Evolutionary conservation across 2,797 vertebrate genomes (phyloP).

Genomic region (Acridotheres tristis): DNA sequence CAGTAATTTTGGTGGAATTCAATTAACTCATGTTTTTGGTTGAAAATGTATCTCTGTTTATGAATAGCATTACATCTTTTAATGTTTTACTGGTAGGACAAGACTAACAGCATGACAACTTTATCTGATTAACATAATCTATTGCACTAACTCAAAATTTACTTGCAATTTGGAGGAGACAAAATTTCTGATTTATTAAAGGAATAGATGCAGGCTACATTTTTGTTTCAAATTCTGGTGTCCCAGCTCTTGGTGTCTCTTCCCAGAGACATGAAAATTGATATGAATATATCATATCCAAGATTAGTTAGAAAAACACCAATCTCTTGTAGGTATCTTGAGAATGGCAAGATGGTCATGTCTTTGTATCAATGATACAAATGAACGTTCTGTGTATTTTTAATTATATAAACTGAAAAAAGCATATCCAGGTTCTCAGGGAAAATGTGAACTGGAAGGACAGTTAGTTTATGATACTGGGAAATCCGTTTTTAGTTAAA

Average conservation of each 20-base stretch:
- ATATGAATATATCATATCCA: background rate
- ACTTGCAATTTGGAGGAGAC: background rate
- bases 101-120: background rate
- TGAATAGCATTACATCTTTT: background rate
- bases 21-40: background rate
- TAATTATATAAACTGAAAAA: background rate
- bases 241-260: background rate
- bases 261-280: background rate
- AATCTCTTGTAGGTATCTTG: background rate
- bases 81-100: background rate
- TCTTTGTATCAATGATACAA: slow-evolving; percentile 25
- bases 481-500: background rate
- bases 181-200: background rate
- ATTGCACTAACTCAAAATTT: background rate
- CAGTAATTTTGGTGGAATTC: background rate
- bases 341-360: slow-evolving; percentile 1
- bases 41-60: background rate
- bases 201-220: background rate
- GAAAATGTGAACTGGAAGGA: background rate
- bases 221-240: background rate
- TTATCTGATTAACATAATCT: background rate
- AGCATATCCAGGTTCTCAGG: background rate
- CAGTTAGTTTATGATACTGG: background rate
- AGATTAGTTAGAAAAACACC: slow-evolving; percentile 18
- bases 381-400: background rate